Evolutionary conservation across 2,888 invertebrate genomes (phyloP), one percentile per base, ranked within the genome.

Genomic region (Lypha dubia): DNA sequence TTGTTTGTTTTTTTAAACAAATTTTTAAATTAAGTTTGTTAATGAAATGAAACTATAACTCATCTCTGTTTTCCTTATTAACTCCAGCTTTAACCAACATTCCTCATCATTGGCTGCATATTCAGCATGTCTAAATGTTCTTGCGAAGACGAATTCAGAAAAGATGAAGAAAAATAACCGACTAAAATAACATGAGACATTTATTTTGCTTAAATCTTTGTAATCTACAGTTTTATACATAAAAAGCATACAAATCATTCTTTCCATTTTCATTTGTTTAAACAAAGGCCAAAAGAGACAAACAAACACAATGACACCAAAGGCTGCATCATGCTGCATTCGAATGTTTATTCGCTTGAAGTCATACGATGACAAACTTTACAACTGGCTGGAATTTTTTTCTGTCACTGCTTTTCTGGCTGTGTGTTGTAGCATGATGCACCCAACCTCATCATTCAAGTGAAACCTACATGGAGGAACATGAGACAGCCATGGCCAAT

Each of bases 241-340:
- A 80, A 80, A 51, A 58, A 58, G 28, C 46, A 49, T 77, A 79
- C 70, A 71, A 79, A 71, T 71, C 70, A 71, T 70, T 70, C 79
- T 62, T 63, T 62, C 35, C 46, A 76, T 58, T 46, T 76, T 63
- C 22, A 63, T 79, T 79, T 62, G 70, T 35, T 71, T 53, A 49
- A 77, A 68, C 68, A 38, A 63, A 70, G 32, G 77, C 60, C 68
- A 70, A 70, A 44, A 51, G 41, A 67, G 35, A 51, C n/a, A n/a
- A n/a, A n/a, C n/a, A n/a, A n/a, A n/a, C n/a, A 51, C 51, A 76
- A 32, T 44, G 41, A 32, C 51, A n/a, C 22, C 44, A 22, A 44
- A 44, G 65, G 20, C 56, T 20, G 56, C 53, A 22, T 4, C 28
- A 28, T 28, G n/a, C 20, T 28, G n/a, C 20, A 53, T 28, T 51